A percentile compares a stretch with the other conserved stretches of the same genome.
phyloP scores from a whole-genome alignment of 2,113 vertebrate genomes.

The Oceanites oceanicus region DNA sequence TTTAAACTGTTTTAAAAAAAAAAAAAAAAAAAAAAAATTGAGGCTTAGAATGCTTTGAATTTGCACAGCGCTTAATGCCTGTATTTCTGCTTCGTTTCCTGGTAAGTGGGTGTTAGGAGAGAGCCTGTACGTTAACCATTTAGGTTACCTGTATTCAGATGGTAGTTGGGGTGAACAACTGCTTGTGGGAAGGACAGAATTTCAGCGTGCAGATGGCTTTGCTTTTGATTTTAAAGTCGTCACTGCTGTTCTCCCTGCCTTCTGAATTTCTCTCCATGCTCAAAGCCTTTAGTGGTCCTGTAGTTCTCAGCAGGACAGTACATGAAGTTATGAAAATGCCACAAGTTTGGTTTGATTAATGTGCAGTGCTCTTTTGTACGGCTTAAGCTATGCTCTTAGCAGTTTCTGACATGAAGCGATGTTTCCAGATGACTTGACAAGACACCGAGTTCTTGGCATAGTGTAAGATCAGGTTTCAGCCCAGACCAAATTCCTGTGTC shows the following conservation, averaged over 20 bases:
- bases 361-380: not conserved
- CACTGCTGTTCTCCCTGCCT: not conserved
- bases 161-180: not conserved
- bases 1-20: not conserved
- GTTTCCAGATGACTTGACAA: conserved; percentile 51
- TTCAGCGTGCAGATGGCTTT: not conserved
- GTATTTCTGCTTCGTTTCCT: not conserved
- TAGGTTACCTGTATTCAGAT: not conserved
- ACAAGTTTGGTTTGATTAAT: not conserved
- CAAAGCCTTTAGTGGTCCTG: not conserved
- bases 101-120: fast-evolving
- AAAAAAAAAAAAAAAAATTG: not conserved
- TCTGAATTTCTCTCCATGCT: not conserved
- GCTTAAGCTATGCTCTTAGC: not conserved
- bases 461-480: conserved; percentile 11
- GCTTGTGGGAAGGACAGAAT: not conserved
- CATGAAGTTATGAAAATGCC: not conserved
- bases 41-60: fast-evolving
- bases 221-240: too few relatives aligned
- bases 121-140: fast-evolving
- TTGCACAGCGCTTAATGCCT: not conserved
- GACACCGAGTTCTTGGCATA: conserved; percentile 33
- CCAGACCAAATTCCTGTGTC: conserved; percentile 55
- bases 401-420: not conserved
- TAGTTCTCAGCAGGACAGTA: not conserved